Base-by-base conservation (phyloP, 2,113 vertebrate genomes). In the Taurulus bubalis region DNA sequence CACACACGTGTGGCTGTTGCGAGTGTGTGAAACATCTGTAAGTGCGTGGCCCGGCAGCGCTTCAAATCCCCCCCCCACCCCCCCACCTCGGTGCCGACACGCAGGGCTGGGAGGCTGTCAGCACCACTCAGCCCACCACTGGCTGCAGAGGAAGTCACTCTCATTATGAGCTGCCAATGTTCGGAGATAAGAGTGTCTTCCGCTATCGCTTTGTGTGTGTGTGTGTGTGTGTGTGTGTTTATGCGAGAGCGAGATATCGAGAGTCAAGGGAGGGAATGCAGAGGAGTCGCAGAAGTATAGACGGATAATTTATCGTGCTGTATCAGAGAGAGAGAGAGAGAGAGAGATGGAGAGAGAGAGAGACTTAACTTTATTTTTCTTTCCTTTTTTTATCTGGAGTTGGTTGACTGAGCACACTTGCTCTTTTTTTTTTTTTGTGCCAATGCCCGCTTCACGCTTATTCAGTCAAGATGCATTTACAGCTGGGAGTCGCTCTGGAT, bases 81-180 rank as follows among this genome's bases (percentile, higher is more conserved):
- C 40, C 34, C 77, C 73, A 32, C 75, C 58, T 34, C 34, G 0
- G 32, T 65, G 69, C 75, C 75, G 82, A 85, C 83, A 66, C 47
- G 2, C 72, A 10, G 77, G 3, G 82, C 87, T 73, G 70, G 85
- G 80, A 78, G 77, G 78, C 77, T 89, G 89, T 85, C 90, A 65
- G 83, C 77, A 36, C 32, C 69, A 6, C 88, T 91, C 87, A 62
- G 82, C 45, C 81, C 15, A 82, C 45, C 81, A 18, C 77, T 75
- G 83, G 83, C 82, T 87, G 79, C 85, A 87, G 79, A 85, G 79
- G 76, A 92, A 89, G 78, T 90, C 83, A 65, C 82, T 87, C 82
- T 87, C 78, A 82, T 89, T 86, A 87, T 59, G 72, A 80, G 70
- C 87, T 87, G 87, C 87, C 85, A 85, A 69, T 83, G 89, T 71